Conservation (phyloP, 1,140 invertebrate genomes). For the Drosophila orena region DNA sequence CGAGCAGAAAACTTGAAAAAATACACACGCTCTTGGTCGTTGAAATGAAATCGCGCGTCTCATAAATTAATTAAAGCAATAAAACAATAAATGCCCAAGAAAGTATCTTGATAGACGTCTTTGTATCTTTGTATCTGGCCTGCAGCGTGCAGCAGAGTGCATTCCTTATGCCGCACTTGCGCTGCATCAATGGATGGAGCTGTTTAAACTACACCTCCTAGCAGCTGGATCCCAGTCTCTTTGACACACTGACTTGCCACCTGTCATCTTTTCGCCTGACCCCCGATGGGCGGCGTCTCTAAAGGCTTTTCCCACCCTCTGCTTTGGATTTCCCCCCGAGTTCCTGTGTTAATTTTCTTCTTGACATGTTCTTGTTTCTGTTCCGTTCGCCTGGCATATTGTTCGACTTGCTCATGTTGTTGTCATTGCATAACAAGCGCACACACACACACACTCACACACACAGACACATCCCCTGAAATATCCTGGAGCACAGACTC, state of each 20-base stretch:
- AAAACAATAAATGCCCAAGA: constrained; percentile 56
- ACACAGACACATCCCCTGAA: constrained; percentile 21
- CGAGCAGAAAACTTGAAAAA: constrained; percentile 17
- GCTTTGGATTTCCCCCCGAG: neutral
- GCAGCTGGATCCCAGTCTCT: constrained; percentile 26
- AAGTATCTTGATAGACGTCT: constrained; percentile 8
- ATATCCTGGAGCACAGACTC: constrained; percentile 49
- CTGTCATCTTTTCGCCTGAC: constrained; percentile 81
- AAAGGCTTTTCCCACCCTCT: neutral
- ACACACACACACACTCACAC: constrained; percentile 16
- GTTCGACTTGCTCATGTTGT: constrained; percentile 38
- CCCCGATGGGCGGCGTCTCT: constrained; percentile 21
- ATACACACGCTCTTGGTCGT: constrained; percentile 8
- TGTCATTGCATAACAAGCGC: constrained; percentile 47
- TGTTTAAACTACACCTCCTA: neutral
- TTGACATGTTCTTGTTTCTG: constrained; percentile 42
- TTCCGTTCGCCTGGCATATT: constrained; percentile 17
- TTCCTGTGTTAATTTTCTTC: constrained; percentile 63
- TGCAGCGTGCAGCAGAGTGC: constrained; percentile 8
- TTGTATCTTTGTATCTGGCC: constrained; percentile 5
- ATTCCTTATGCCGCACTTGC: constrained; percentile 24
- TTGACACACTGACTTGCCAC: constrained; percentile 70
- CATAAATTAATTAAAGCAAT: constrained; percentile 74
- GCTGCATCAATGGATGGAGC: constrained; percentile 36
- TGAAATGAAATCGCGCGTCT: constrained; percentile 66